Evolutionary conservation across 1,140 invertebrate genomes (phyloP).

Genomic region (Papilio helenus): DNA sequence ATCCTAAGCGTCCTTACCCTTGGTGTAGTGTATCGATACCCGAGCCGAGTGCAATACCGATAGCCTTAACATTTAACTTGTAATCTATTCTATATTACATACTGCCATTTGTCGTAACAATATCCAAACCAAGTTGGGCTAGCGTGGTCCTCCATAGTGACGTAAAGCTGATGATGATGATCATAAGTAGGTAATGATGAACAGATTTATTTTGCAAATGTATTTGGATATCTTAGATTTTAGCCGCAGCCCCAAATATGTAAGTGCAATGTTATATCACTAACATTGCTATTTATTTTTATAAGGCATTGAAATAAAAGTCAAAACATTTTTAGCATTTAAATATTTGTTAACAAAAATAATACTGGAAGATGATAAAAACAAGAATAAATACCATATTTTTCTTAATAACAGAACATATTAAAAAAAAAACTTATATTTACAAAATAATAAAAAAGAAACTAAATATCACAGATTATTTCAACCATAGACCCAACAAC

Average conservation of each 20-base stretch:
- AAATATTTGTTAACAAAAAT: neutral
- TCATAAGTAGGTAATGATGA: no score
- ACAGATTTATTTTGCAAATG: no score
- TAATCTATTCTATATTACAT: neutral
- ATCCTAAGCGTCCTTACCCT: slow-evolving; percentile 16
- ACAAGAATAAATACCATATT: neutral
- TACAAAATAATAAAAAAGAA: neutral
- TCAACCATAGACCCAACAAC: neutral
- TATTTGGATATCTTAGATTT: neutral
- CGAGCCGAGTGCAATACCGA: slow-evolving; percentile 15
- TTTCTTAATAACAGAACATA: neutral
- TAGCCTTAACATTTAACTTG: slow-evolving; percentile 25
- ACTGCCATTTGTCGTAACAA: no score
- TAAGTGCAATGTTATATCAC: neutral
- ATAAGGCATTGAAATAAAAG: neutral
- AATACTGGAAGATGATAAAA: neutral
- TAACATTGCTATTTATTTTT: slow-evolving; percentile 6
- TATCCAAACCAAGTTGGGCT: no score
- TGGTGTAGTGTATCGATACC: slow-evolving; percentile 10
- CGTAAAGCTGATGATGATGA: no score
- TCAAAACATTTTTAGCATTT: neutral
- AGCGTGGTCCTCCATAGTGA: no score
- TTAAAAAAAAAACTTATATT: slow-evolving; percentile 7
- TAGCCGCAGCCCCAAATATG: neutral
- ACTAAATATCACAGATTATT: slow-evolving; percentile 20